These are phyloP conservation scores for Onychomys leucogaster DNA, from an alignment of 2,797 vertebrate genomes.

Conservation along the genomic window DNA sequence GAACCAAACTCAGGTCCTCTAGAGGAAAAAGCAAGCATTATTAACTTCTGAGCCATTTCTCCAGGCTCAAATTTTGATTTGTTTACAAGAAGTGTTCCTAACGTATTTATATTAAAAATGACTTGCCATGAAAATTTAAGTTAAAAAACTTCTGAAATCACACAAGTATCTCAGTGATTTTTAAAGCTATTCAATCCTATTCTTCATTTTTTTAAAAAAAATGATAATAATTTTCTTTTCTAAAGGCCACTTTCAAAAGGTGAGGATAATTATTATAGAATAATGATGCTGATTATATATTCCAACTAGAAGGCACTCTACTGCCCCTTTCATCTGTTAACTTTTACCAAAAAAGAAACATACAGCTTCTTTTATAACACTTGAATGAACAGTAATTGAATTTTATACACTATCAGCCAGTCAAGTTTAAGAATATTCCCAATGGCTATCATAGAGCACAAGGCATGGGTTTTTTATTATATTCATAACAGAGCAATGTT, in stretches of 20 bases:
- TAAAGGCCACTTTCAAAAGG: constrained; percentile 30
- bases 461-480: constrained; percentile 50
- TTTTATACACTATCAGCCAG: constrained; percentile 66
- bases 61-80: neutral
- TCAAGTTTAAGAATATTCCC: constrained; percentile 61
- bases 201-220: neutral
- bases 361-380: constrained; percentile 7
- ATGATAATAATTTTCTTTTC: neutral
- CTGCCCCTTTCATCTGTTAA: constrained; percentile 59
- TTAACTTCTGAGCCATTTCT: neutral
- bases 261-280: constrained; percentile 33
- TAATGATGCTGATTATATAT: constrained; percentile 50
- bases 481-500: constrained; percentile 15
- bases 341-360: constrained; percentile 65
- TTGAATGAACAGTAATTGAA: constrained; percentile 71
- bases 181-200: neutral
- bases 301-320: constrained; percentile 45
- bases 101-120: neutral
- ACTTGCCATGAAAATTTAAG: neutral
- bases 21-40: neutral
- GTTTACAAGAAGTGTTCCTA: neutral
- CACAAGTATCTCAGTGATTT: neutral
- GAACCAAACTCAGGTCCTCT: neutral
- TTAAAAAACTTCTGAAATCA: constrained; percentile 27
- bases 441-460: constrained; percentile 59